phyloP scores from a whole-genome alignment of 1,140 invertebrate species.

The Globodera ellingtonae region DNA sequence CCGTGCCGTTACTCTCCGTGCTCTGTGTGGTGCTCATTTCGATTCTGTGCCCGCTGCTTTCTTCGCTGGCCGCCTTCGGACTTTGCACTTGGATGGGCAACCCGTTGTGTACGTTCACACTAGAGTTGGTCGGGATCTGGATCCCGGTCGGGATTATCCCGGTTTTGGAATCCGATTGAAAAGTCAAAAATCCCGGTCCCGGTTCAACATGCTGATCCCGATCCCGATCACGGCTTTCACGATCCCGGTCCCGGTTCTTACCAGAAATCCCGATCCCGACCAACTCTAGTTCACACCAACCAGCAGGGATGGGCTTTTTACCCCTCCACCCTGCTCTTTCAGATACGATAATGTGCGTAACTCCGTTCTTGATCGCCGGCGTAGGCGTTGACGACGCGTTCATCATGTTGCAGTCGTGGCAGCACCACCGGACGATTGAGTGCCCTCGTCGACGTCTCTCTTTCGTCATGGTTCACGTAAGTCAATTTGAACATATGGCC shows the following conservation, averaged over 20 bases:
- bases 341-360: conserved; percentile 61
- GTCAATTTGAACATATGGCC: not conserved
- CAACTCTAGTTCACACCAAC: no score
- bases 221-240: no score
- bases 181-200: no score
- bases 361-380: conserved; percentile 55
- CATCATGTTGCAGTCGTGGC: conserved; percentile 56
- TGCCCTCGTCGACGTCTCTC: conserved; percentile 26
- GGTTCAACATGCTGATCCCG: no score
- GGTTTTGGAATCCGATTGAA: no score
- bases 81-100: conserved; percentile 59
- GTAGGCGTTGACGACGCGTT: conserved; percentile 61
- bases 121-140: no score
- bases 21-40: conserved; percentile 51
- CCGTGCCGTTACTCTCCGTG: conserved; percentile 41
- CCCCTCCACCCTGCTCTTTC: not conserved
- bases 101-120: conserved; percentile 46
- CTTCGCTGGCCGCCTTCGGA: conserved; percentile 57
- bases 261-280: no score
- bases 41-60: conserved; percentile 59
- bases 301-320: no score
- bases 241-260: no score
- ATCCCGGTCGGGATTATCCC: no score
- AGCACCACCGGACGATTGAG: conserved; percentile 44
- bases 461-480: conserved; percentile 29